A percentile compares a stretch with the other conserved stretches of the same genome.
Conservation (phyloP, 2,888 invertebrate genomes). For the Nomada goodeniana region DNA sequence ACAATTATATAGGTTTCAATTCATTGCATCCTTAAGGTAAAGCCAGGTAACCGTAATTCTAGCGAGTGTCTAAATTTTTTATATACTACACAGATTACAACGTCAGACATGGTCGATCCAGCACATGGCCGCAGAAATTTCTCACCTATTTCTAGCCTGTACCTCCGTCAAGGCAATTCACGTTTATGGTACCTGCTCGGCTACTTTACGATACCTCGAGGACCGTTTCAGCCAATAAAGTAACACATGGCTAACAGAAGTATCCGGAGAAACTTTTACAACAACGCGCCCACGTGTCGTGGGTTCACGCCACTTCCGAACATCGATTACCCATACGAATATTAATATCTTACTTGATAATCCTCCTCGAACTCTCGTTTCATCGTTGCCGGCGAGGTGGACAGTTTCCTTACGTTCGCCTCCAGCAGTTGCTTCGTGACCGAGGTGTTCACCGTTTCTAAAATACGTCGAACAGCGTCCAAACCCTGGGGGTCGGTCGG, state of each 20-base stretch:
- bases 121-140: no score
- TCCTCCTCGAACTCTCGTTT: conserved; percentile 81
- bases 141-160: no score
- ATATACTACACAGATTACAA: no score
- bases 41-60: no score
- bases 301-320: no score
- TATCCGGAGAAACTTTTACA: neutral
- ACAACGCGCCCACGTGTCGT: neutral
- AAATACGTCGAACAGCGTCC: conserved; percentile 89
- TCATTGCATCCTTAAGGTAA: no score
- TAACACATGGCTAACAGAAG: neutral
- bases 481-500: conserved; percentile 85
- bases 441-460: conserved; percentile 91
- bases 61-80: no score
- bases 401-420: conserved; percentile 88
- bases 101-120: no score
- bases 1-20: no score
- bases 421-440: conserved; percentile 91
- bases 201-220: conserved; percentile 7
- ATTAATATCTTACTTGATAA: conserved; percentile 73
- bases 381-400: conserved; percentile 86
- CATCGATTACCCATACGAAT: no score
- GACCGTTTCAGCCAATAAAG: neutral
- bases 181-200: no score
- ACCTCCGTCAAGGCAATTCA: no score